Base-by-base conservation (phyloP, 2,888 invertebrate species). In the Leuctra nigra region DNA sequence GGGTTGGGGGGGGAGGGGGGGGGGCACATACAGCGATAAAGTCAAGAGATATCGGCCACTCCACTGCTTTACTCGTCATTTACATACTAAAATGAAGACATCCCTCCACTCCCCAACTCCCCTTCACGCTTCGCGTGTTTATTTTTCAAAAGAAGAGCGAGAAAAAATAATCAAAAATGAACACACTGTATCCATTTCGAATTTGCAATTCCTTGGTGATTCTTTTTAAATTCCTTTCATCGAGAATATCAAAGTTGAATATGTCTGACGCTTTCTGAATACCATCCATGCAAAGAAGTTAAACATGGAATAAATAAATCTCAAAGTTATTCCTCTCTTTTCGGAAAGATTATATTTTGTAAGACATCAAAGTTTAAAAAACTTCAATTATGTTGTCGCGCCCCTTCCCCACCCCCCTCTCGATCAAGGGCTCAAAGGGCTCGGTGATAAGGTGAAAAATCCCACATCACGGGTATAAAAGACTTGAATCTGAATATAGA, bases 81-180 rank as follows among this genome's bases (percentile, higher is more conserved):
- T 47, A 29, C 47, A 47, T 47, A 47, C 47, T 47, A 47, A 47
- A 47, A 47, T 47, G 47, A 47, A 47, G 47, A 47, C 24, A 47
- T 47, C 47, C 47, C 11, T 47, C 11, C 47, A 25, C 47, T 25
- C 29, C 47, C 29, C 25, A 11, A 16, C 24, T 25, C 24, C 13
- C 47, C 25, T 16, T 14, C 24, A 24, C 47, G 29, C n/a, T 39
- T 39, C n/a, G n/a, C 39, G 16, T 2, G 16, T n/a, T n/a, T n/a
- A n/a, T n/a, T 36, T 36, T 16, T 36, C 36, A 36, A 36, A 36
- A 36, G 36, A 36, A n/a, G 39, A 39, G 39, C 39, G 39, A 16
- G 39, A n/a, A 20, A 25, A 47, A 46, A 47, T 25, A 47, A 25
- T 25, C 29, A 47, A 47, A 25, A 16, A 47, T 47, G 29, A 25